These are phyloP conservation scores for Anableps anableps DNA, from an alignment of 2,797 vertebrate species.

Conservation along the genomic window DNA sequence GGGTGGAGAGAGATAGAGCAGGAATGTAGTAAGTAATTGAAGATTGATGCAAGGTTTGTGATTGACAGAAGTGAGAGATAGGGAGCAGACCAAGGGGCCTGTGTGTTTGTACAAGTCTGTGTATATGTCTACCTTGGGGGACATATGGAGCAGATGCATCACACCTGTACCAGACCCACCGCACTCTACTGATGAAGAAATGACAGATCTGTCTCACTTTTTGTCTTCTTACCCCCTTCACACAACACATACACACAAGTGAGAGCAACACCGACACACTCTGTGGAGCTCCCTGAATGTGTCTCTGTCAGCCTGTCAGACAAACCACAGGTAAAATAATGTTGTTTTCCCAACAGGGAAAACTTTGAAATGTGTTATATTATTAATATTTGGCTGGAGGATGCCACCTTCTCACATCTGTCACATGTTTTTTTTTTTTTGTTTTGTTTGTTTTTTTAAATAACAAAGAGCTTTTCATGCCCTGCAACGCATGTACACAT, in stretches of 20 bases:
- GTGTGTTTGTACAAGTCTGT: conserved; percentile 20
- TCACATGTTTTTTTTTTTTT: conserved; percentile 14
- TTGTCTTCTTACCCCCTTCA: conserved; percentile 36
- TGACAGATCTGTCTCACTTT: conserved; percentile 63
- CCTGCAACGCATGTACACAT: background rate
- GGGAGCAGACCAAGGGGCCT: conserved; percentile 34
- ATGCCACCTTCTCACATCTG: conserved; percentile 45
- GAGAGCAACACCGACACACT: conserved; percentile 24
- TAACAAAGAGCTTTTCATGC: background rate
- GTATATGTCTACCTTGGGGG: conserved; percentile 45
- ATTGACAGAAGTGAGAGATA: conserved; percentile 57
- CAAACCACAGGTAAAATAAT: conserved; percentile 75
- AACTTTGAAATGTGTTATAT: conserved; percentile 69
- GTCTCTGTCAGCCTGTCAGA: conserved; percentile 76
- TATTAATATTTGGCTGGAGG: conserved; percentile 73
- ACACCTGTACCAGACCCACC: conserved; percentile 57
- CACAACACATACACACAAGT: conserved; percentile 18
- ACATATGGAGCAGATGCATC: conserved; percentile 38
- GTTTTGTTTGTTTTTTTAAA: conserved; percentile 6
- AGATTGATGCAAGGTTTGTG: conserved; percentile 41
- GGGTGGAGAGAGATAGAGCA: conserved; percentile 15
- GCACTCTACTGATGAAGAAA: conserved; percentile 57
- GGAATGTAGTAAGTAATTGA: conserved; percentile 54
- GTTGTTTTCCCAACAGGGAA: conserved; percentile 66
- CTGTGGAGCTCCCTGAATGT: conserved; percentile 53